Percentiles rank a stretch among this genome's conserved stretches.
Conservation (phyloP, 2,797 vertebrate species). For the Sebastes elongatus region DNA sequence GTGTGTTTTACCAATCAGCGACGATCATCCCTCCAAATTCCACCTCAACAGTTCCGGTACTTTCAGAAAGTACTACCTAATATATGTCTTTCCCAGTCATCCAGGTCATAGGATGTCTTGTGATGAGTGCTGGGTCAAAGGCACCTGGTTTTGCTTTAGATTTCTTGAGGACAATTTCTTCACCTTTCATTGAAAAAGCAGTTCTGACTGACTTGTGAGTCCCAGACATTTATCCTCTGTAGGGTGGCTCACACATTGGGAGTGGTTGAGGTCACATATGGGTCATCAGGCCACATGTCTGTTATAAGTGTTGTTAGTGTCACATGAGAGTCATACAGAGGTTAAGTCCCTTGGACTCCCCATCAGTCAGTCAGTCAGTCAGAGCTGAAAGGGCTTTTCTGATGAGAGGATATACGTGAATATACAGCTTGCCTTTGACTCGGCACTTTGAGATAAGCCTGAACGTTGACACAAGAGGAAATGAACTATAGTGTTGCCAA, state of each 20-base stretch:
- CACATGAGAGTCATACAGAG: neutral
- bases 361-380: neutral
- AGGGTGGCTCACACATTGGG: neutral
- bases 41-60: too few species aligned
- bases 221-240: neutral
- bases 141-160: neutral
- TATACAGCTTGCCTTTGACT: neutral
- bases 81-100: neutral
- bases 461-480: neutral
- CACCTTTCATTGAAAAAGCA: neutral
- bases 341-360: neutral
- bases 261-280: neutral
- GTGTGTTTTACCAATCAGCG: too few species aligned
- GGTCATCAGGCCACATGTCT: neutral
- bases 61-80: too few species aligned
- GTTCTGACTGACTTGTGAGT: neutral
- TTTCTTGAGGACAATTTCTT: neutral
- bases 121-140: neutral
- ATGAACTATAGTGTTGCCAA: too few species aligned
- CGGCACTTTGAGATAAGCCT: neutral
- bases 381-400: neutral
- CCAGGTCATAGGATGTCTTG: neutral
- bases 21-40: too few species aligned
- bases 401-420: neutral
- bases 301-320: too few species aligned